Conservation (phyloP, 1,140 invertebrate species). For the Scaptomyza graminum region DNA sequence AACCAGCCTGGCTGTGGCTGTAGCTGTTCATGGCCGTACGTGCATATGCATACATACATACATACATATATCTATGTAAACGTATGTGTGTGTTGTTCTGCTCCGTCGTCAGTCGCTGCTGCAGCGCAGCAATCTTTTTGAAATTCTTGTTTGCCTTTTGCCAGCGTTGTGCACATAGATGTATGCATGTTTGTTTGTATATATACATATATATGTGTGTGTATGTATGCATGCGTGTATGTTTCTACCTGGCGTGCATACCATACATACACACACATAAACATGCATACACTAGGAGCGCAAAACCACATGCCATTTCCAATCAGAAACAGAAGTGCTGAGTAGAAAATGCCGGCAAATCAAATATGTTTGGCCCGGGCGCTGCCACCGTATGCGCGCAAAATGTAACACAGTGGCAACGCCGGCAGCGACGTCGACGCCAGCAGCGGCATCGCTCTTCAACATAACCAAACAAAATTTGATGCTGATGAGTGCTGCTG, state of each 20-base stretch:
- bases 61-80: conserved; percentile 10
- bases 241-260: conserved; percentile 40
- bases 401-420: conserved; percentile 55
- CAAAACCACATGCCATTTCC: conserved; percentile 49
- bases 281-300: conserved; percentile 11
- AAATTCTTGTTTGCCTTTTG: conserved; percentile 51
- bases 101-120: conserved; percentile 25
- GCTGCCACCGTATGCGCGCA: conserved; percentile 41
- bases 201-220: not conserved
- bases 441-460: conserved; percentile 42
- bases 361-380: conserved; percentile 45
- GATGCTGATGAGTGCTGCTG: conserved; percentile 29
- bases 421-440: conserved; percentile 45
- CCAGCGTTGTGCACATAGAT: conserved; percentile 28
- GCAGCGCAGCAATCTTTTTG: conserved; percentile 49
- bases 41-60: conserved; percentile 6
- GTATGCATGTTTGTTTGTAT: no score
- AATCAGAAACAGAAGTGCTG: conserved; percentile 46
- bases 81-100: conserved; percentile 24
- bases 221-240: conserved; percentile 17
- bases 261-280: conserved; percentile 2
- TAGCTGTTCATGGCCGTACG: conserved; percentile 43
- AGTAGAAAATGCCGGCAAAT: conserved; percentile 50
- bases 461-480: conserved; percentile 58
- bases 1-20: conserved; percentile 24